Conservation (phyloP, 2,888 invertebrate species). For the Spodoptera littoralis region DNA sequence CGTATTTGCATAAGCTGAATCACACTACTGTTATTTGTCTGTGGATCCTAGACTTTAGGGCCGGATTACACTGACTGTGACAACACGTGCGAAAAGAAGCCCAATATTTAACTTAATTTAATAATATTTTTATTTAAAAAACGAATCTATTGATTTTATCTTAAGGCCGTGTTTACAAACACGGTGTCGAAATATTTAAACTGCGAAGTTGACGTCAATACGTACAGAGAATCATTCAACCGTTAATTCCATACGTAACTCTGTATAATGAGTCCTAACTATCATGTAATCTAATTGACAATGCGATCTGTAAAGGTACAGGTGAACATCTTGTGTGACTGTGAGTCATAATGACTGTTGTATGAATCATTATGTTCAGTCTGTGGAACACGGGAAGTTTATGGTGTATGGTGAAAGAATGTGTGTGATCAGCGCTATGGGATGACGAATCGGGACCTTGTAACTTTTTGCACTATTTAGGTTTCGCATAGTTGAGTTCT, state of each 20-base stretch:
- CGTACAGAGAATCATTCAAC: too few relatives aligned
- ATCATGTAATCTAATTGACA: slow-evolving; percentile 49
- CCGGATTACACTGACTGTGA: slow-evolving; percentile 31
- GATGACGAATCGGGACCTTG: slow-evolving; percentile 49
- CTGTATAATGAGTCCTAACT: slow-evolving; percentile 12
- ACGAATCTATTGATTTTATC: too few relatives aligned
- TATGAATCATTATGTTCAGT: slow-evolving; percentile 64
- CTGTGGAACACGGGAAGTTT: slow-evolving; percentile 68
- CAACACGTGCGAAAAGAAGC: neutral
- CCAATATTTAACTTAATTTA: too few relatives aligned
- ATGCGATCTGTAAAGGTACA: slow-evolving; percentile 55
- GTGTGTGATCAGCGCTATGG: slow-evolving; percentile 53
- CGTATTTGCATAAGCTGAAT: slow-evolving; percentile 73
- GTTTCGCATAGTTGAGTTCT: neutral
- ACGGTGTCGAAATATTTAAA: slow-evolving; percentile 13
- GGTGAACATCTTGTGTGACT: slow-evolving; percentile 65
- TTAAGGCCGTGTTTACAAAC: too few relatives aligned
- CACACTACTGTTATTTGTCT: slow-evolving; percentile 63
- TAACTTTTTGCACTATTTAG: slow-evolving; percentile 31
- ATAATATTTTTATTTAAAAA: too few relatives aligned
- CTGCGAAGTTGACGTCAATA: neutral
- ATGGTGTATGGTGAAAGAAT: slow-evolving; percentile 62
- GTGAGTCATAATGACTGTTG: slow-evolving; percentile 52
- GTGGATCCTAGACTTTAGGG: slow-evolving; percentile 48
- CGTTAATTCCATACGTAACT: neutral